Evolutionary conservation across 2,888 invertebrate species (phyloP), one percentile per base, ranked within the genome.

Genomic region (Perizoma affinitatum): DNA sequence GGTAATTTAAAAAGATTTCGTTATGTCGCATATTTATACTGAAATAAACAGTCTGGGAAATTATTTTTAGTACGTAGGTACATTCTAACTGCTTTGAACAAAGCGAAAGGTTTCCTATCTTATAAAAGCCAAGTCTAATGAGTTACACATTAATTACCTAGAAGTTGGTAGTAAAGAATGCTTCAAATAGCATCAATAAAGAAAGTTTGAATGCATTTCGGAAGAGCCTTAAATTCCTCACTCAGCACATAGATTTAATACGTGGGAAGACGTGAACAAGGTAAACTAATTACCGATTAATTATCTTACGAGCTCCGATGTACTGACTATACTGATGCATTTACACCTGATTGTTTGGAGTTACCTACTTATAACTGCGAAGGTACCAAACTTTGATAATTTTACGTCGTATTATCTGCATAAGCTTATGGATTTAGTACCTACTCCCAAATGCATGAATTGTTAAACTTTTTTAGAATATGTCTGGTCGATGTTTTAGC

Each of bases 211-310:
- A 51, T 50, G 60, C 51, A 54, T 54, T 40, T 52, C 40, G 35
- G 35, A n/a, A 58, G 34, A 40, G 44, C 50, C 45, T 38, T 58
- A 53, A 62, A 63, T 48, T 58, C 49, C 54, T 40, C 43, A 9
- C 65, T 58, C 54, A 22, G 22, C 22, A 2, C 22, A 61, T 56
- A 61, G 56, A 54, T 52, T 55, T 57, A 52, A 60, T 61, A 33
- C 63, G 33, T 52, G 61, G 42, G 66, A 50, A 69, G 56, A 69
- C 65, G 71, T 61, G 73, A 71, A 72, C 71, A 71, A 76, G 73
- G 74, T 73, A 75, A 60, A 73, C 72, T 81, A 81, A 82, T 82
- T 80, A 80, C 70, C 77, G 77, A 79, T 79, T 81, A 79, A 82
- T 81, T 78, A 70, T 41, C 36, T 61, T 53, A 49, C 52, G 46